Evolutionary conservation across 2,113 vertebrate species (phyloP).

Genomic region (Scomber japonicus): DNA sequence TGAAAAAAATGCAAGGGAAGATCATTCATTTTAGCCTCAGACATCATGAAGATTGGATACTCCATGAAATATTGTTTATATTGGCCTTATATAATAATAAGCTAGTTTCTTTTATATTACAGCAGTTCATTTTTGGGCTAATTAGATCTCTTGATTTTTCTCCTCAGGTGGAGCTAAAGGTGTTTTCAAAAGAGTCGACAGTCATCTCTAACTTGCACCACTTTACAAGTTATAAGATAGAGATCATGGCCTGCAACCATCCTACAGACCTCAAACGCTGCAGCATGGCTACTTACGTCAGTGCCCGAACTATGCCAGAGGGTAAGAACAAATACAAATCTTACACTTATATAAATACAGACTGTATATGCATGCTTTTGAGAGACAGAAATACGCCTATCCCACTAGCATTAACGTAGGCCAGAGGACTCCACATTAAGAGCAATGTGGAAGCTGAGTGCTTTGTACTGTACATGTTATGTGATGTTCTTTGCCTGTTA

Average conservation of each 20-base stretch:
- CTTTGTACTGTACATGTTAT: neutral
- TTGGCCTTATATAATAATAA: neutral
- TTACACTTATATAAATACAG: neutral
- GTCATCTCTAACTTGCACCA: conserved; percentile 94
- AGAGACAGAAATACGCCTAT: neutral
- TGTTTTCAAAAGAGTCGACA: conserved; percentile 89
- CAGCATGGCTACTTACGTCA: conserved; percentile 92
- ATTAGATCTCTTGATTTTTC: neutral
- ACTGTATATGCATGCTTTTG: neutral
- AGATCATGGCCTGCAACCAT: conserved; percentile 97
- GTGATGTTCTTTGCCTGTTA: conserved; percentile 3
- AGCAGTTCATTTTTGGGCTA: neutral
- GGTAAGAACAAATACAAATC: conserved; percentile 77
- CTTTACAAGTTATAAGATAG: conserved; percentile 97
- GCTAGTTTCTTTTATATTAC: neutral
- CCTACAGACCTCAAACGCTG: conserved; percentile 84
- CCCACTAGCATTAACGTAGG: too few relatives aligned
- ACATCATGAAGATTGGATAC: neutral
- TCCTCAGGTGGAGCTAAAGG: conserved; percentile 85
- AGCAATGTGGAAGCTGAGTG: neutral
- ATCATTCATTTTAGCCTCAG: neutral
- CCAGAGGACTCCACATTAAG: too few relatives aligned
- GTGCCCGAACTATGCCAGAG: conserved; percentile 95
- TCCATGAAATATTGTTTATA: neutral
- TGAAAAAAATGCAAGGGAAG: neutral